A percentile compares a stretch with the other conserved stretches of the same genome.
These are phyloP conservation scores for Mya arenaria DNA, from an alignment of 1,140 invertebrate species.

Conservation along the genomic window DNA sequence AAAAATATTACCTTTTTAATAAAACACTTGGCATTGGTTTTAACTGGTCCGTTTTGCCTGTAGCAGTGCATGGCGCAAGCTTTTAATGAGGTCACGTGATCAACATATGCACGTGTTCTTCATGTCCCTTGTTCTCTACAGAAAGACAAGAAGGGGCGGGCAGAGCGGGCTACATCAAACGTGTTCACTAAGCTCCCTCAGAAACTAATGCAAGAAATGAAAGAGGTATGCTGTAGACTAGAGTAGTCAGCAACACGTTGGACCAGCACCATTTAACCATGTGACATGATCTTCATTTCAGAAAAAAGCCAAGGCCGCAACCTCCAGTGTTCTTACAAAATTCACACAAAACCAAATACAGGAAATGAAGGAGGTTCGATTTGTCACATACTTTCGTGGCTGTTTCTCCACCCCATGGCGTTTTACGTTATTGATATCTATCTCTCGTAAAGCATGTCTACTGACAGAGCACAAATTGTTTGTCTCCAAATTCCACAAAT, in stretches of 20 bases:
- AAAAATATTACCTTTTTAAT: neutral
- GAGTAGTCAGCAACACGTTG: neutral
- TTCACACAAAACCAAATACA: slow-evolving; percentile 80
- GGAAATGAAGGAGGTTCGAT: slow-evolving; percentile 90
- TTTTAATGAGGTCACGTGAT: neutral
- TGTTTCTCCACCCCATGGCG: slow-evolving; percentile 47
- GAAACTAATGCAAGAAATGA: slow-evolving; percentile 87
- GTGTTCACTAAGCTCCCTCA: slow-evolving; percentile 79
- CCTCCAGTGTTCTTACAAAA: slow-evolving; percentile 80
- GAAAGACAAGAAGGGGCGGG: slow-evolving; percentile 67
- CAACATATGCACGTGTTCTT: neutral
- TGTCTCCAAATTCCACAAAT: no score
- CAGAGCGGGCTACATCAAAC: slow-evolving; percentile 78
- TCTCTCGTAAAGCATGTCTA: neutral
- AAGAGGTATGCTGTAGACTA: slow-evolving; percentile 84
- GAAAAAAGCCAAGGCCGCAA: slow-evolving; percentile 78
- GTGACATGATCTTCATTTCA: slow-evolving; percentile 69
- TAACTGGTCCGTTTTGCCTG: neutral
- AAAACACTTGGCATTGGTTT: neutral
- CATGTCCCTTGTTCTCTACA: slow-evolving; percentile 39
- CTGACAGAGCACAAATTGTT: no score
- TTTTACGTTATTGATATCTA: slow-evolving; percentile 10
- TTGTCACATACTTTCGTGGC: slow-evolving; percentile 54
- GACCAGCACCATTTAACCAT: slow-evolving; percentile 54
- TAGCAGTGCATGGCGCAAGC: neutral